A percentile compares a stretch with the other conserved stretches of the same genome.
Evolutionary conservation across 2,888 invertebrate genomes (phyloP).

Genomic region (Cetonia aurata): DNA sequence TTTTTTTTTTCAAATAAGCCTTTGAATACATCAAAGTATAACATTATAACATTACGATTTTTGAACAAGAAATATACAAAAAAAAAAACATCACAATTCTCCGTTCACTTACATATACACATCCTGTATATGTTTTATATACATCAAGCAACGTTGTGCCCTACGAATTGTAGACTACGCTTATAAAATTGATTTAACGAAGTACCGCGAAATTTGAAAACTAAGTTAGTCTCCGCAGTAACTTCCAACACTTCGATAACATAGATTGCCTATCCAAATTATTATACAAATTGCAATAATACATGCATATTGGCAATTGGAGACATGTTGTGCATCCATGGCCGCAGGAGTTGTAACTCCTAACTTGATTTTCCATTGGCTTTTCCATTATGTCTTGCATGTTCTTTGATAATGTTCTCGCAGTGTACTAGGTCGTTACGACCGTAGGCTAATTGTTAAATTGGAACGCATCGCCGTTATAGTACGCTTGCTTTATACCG

Average conservation of each 20-base stretch:
- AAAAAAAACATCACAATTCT: too few relatives aligned
- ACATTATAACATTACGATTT: too few relatives aligned
- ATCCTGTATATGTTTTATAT: too few relatives aligned
- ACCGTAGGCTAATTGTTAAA: slow-evolving; percentile 24
- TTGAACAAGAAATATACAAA: too few relatives aligned
- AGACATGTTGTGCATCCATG: slow-evolving; percentile 53
- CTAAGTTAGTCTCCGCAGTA: slow-evolving; percentile 41
- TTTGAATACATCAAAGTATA: too few relatives aligned
- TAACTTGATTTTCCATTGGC: slow-evolving; percentile 53
- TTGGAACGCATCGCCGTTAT: background rate
- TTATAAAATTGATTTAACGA: slow-evolving; percentile 46
- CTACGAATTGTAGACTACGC: slow-evolving; percentile 16
- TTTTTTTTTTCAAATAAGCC: too few relatives aligned
- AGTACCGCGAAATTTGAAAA: slow-evolving; percentile 44
- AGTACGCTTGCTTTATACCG: too few relatives aligned
- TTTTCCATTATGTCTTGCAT: slow-evolving; percentile 50
- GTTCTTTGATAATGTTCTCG: slow-evolving; percentile 45
- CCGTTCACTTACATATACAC: too few relatives aligned
- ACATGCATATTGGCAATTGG: slow-evolving; percentile 56
- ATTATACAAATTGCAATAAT: slow-evolving; percentile 58
- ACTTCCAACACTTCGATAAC: slow-evolving; percentile 46
- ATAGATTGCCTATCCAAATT: slow-evolving; percentile 54
- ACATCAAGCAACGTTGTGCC: too few relatives aligned
- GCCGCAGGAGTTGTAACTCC: slow-evolving; percentile 54
- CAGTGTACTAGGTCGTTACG: slow-evolving; percentile 23